These are phyloP conservation scores for Phycodurus eques DNA, from an alignment of 2,113 vertebrate species.

Conservation along the genomic window DNA sequence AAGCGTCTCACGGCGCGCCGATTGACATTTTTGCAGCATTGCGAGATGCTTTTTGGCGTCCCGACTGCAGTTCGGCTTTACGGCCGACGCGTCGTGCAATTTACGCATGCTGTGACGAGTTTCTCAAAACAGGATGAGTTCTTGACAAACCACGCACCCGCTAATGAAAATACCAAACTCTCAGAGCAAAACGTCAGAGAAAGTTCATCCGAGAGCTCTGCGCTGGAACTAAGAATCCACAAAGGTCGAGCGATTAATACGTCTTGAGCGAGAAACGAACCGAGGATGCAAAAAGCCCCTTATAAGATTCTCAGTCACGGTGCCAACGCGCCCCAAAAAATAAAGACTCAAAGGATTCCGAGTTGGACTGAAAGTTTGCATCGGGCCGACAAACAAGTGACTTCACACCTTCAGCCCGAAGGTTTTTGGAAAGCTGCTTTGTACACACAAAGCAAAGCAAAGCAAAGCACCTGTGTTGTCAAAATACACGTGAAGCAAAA, in stretches of 20 bases:
- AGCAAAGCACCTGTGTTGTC: constrained; percentile 38
- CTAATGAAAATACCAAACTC: too few relatives aligned
- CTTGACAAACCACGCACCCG: too few relatives aligned
- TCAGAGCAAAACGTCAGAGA: too few relatives aligned
- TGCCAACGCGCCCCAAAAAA: not conserved
- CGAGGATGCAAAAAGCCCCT: not conserved
- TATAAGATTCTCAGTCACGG: not conserved
- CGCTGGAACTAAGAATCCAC: too few relatives aligned
- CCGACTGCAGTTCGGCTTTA: too few relatives aligned
- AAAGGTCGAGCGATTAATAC: not conserved
- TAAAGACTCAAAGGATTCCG: not conserved
- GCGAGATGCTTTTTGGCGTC: too few relatives aligned
- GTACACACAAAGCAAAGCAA: constrained; percentile 52
- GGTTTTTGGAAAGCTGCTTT: constrained; percentile 58
- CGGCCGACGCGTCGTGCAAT: too few relatives aligned
- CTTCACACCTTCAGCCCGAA: constrained; percentile 54
- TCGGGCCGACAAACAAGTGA: constrained; percentile 54
- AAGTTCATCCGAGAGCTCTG: too few relatives aligned
- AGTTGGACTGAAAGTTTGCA: constrained; percentile 45
- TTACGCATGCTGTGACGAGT: too few relatives aligned
- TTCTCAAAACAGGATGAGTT: too few relatives aligned
- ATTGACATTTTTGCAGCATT: too few relatives aligned
- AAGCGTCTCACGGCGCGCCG: too few relatives aligned
- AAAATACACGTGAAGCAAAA: constrained; percentile 54
- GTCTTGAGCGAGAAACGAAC: not conserved